Evolutionary conservation across 2,797 vertebrate genomes (phyloP), one percentile per base, ranked within the genome.

Genomic region (Schizopygopsis pylzovi): DNA sequence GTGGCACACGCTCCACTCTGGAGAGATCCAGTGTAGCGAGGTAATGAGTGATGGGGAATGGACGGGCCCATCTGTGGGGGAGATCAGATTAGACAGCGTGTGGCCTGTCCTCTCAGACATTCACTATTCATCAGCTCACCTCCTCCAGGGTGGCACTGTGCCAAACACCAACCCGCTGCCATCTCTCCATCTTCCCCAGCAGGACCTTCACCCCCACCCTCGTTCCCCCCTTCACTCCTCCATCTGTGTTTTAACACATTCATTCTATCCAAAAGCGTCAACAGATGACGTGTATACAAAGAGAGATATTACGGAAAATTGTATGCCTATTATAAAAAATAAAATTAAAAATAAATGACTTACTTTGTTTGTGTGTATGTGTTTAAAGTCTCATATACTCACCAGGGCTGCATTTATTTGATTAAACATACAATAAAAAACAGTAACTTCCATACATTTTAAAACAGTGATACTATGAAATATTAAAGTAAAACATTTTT

Each of bases 111-210:
- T 85, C 77, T 67, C 73, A 61, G 87, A 89, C 87, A 52, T 87
- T 87, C 81, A 71, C 86, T 84, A 86, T 89, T 89, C 89, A 88
- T 90, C 83, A 90, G 83, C 71, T 84, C 84, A 79, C 81, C 86
- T 72, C 85, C n/a, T 83, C 79, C 65, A 79, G 18, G 39, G 72
- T 89, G 89, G 91, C 87, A 12, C 37, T 11, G 68, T 84, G 84
- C 89, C 90, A 91, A 80, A 49, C 4, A 63, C 25, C 70, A 47
- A 79, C 80, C 59, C 43, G 52, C 83, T 45, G 41, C 76, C 47
- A 81, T 82, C 75, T 88, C 84, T 68, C 80, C 68, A 76, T 88
- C 76, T 88, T 72, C 71, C 83, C n/a, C 71, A 70, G 65, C 78
- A 72, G 47, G 85, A 82, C 59, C 43, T 22, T 43, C 54, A 52